Base-by-base conservation (phyloP, 2,797 vertebrate species). In the Mus minutoides region DNA sequence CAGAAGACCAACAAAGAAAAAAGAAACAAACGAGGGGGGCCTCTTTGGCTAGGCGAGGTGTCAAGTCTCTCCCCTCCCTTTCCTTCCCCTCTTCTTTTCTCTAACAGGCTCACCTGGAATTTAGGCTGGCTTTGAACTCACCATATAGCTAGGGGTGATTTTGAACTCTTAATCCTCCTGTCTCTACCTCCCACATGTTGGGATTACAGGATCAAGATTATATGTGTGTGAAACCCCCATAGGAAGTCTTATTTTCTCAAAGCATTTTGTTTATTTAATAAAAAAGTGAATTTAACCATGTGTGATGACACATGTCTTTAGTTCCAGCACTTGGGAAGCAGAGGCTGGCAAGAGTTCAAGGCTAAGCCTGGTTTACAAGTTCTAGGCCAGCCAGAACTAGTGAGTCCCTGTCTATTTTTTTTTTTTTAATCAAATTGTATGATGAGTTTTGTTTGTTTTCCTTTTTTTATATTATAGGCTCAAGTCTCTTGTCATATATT, bases 401-500 rank as follows among this genome's bases (percentile, higher is more conserved):
- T 29, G 43, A 76, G 75, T 29, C 13, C 24, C 73, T 29, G 11
- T 14, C 24, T 29, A 14, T 29, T 29, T 46, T 43, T 24, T 40
- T 40, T 37, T 37, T 73, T 69, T 67, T 31, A 12, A 34, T 67
- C 14, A 43, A 43, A 75, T 40, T 75, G 31, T 75, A 75, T 75
- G 37, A 21, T 37, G 71, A 40, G 37, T 24, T 75, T 75, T 40
- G 22, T 40, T 73, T 77, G 26, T 46, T 46, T 76, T 16, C 6
- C 2, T 96, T 90, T 34, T 78, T 26, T 75, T 88, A 2, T 86
- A 46, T 90, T 90, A 49, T 73, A 83, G 79, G 85, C 73, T 86
- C 22, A 90, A 60, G 21, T 86, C 31, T 22, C 94, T 93, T 87
- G 56, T 96, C n/a, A 91, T 93, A 78, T 17, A 69, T 46, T 77